Conservation (phyloP, 2,888 invertebrate genomes). For the Cataglyphis livida region DNA sequence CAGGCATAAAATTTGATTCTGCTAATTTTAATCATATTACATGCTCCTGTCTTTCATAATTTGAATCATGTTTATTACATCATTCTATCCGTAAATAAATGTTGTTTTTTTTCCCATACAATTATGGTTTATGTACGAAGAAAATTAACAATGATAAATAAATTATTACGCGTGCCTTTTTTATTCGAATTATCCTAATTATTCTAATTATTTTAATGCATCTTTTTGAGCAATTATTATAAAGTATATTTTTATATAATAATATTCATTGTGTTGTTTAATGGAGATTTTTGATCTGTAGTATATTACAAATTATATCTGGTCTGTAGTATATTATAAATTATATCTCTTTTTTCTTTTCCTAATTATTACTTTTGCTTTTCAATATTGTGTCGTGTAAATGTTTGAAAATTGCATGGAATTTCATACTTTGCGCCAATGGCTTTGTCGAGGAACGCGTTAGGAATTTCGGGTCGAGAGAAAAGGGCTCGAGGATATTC, state of each 20-base stretch:
- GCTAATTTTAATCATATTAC: slow-evolving; percentile 18
- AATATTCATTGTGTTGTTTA: neutral
- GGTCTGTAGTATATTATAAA: neutral
- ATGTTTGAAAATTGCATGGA: slow-evolving; percentile 55
- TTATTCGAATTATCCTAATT: neutral
- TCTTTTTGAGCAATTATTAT: neutral
- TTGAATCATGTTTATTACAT: slow-evolving; percentile 6
- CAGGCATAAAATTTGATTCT: slow-evolving; percentile 9
- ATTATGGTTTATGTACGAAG: neutral
- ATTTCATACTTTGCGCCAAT: slow-evolving; percentile 46
- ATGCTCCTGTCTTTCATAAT: neutral
- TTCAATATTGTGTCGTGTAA: slow-evolving; percentile 28
- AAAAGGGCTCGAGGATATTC: neutral
- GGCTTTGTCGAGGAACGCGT: slow-evolving; percentile 21
- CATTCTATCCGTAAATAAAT: slow-evolving; percentile 1
- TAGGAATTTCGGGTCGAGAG: slow-evolving; percentile 44
- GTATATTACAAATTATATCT: neutral
- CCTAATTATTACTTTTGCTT: slow-evolving; percentile 14
- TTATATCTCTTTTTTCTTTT: neutral
- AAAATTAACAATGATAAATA: neutral
- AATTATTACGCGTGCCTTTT: neutral
- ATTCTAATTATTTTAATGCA: neutral
- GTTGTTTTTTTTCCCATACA: neutral
- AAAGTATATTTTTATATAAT: slow-evolving; percentile 17
- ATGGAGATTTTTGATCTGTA: neutral